Evolutionary conservation across 2,888 invertebrate genomes (phyloP), one percentile per base, ranked within the genome.

Genomic region (Agelastica alni): DNA sequence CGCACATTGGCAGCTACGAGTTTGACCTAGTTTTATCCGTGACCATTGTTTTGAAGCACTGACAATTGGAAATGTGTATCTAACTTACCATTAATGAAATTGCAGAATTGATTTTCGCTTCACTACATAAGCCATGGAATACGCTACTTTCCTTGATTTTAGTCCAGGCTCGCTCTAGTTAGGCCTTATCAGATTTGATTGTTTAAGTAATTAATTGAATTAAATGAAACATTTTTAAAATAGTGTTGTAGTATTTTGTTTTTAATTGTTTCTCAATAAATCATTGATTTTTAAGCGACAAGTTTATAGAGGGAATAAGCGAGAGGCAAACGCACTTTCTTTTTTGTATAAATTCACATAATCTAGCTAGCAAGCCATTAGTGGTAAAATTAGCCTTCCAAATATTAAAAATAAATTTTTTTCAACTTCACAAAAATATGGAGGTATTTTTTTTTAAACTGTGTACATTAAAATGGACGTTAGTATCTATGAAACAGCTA

Each of bases 101-200:
- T 39, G 39, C 39, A 39, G 20, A 39, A 52, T 45, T 45, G 32
- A 52, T 52, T 52, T 45, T 37, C 45, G 31, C 17, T n/a, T 20
- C 37, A 17, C 4, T 31, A 37, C 12, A 16, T 31, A 45, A 45
- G 20, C 45, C 39, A 30, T 49, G 28, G 39, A 37, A 22, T 39
- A 13, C 39, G 20, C 12, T 30, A 10, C 44, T 37, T 46, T 16
- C 46, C 28, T 37, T 12, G 47, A 17, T 37, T 37, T 37, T 47
- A n/a, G 3, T 30, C 17, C 30, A 4, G 26, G 14, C 10, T 28
- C 9, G 43, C 17, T 36, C 17, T 14, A 36, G 17, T n/a, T 36
- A n/a, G 17, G n/a, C 14, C 17, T 36, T 36, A 36, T 36, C 13
- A 32, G 34, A 14, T 36, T 18, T 17, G 36, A 36, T 36, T 17